Evolutionary conservation across 2,113 vertebrate genomes (phyloP).

Genomic region (Pan paniscus): DNA sequence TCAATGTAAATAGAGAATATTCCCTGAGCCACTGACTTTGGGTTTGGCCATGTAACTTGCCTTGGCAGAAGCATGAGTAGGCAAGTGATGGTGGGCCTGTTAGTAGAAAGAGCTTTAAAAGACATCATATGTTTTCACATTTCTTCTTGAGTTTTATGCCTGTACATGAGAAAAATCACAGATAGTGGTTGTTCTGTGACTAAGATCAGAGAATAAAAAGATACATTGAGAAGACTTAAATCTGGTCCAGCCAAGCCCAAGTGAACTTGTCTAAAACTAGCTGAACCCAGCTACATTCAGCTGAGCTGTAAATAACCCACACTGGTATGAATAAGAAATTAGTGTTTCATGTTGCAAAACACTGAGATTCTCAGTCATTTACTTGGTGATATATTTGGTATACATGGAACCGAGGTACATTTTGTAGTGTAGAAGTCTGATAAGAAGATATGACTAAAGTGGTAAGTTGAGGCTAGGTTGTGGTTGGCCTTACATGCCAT

Average conservation of each 20-base stretch:
- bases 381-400: not conserved
- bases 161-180: not conserved
- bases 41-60: not conserved
- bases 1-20: not conserved
- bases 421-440: not conserved
- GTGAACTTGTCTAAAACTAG: not conserved
- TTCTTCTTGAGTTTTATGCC: not conserved
- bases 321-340: not conserved
- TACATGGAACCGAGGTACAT: not conserved
- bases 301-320: not conserved
- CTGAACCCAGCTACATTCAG: not conserved
- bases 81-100: not conserved
- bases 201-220: not conserved
- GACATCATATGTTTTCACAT: not conserved
- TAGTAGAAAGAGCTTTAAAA: not conserved
- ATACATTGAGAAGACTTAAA: not conserved
- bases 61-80: not conserved
- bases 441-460: not conserved
- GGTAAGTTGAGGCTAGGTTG: not conserved
- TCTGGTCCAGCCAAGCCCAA: not conserved
- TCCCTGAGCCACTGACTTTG: not conserved
- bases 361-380: not conserved
- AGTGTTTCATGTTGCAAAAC: not conserved
- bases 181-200: fast-evolving
- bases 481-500: not conserved